Percentiles rank a stretch among this genome's conserved stretches.
phyloP scores from a whole-genome alignment of 2,797 vertebrate species.

The Karalla daura region DNA sequence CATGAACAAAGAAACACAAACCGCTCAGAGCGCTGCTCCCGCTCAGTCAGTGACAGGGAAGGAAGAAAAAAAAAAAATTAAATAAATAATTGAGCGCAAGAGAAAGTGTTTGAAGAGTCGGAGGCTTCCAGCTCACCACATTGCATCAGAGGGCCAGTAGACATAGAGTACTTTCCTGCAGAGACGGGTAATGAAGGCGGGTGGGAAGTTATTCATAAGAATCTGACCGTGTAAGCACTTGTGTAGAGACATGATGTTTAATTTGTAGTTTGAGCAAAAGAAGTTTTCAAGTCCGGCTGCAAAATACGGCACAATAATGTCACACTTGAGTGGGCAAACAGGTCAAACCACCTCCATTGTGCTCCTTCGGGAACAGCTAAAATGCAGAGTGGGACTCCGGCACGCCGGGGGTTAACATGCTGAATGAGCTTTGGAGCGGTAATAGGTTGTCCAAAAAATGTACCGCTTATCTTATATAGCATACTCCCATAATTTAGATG shows the following conservation, averaged over 20 bases:
- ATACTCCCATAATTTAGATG: constrained; percentile 79
- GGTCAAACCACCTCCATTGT: constrained; percentile 81
- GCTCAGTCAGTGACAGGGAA: constrained; percentile 74
- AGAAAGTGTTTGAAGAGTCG: constrained; percentile 74
- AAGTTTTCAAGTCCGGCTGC: constrained; percentile 81
- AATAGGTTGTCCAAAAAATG: constrained; percentile 80
- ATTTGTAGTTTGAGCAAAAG: constrained; percentile 83
- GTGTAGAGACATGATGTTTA: constrained; percentile 84
- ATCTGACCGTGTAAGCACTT: constrained; percentile 85
- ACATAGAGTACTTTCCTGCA: constrained; percentile 72
- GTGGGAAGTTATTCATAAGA: constrained; percentile 82
- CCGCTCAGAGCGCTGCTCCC: constrained; percentile 59
- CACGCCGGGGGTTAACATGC: constrained; percentile 68
- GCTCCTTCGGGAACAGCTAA: constrained; percentile 51
- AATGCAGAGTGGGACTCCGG: constrained; percentile 52
- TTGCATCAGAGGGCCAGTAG: constrained; percentile 80
- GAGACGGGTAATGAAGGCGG: constrained; percentile 77
- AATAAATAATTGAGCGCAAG: constrained; percentile 70
- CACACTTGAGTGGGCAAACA: constrained; percentile 85
- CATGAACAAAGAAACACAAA: constrained; percentile 74
- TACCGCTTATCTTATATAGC: constrained; percentile 77
- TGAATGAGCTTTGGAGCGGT: constrained; percentile 75
- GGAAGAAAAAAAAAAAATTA: constrained; percentile 69
- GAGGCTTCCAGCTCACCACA: constrained; percentile 72
- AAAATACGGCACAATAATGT: constrained; percentile 81